Conservation (phyloP, 2,888 invertebrate species). For the Drosophila siamana region DNA sequence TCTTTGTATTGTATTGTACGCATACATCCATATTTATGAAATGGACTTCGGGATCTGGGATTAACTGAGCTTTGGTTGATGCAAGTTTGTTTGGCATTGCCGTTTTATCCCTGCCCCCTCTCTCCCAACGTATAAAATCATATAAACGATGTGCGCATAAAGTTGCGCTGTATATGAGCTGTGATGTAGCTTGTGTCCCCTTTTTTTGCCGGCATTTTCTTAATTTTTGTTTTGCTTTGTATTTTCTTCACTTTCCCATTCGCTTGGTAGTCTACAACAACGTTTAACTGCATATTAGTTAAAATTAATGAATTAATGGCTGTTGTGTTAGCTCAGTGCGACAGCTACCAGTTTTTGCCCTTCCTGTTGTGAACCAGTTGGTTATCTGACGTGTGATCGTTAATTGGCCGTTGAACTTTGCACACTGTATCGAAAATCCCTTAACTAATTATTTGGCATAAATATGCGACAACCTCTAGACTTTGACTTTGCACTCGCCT, state of each 20-base stretch:
- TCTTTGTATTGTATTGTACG: no score
- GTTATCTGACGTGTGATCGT: background rate
- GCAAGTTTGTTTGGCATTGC: background rate
- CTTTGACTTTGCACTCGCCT: conserved; percentile 24
- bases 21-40: background rate
- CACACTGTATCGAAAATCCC: conserved; percentile 7
- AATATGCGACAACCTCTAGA: conserved; percentile 32
- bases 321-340: background rate
- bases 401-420: conserved; percentile 44
- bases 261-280: conserved; percentile 30
- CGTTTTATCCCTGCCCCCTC: background rate
- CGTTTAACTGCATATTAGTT: conserved; percentile 23
- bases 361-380: background rate
- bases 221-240: conserved; percentile 58
- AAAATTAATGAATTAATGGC: conserved; percentile 20
- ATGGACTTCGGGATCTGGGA: background rate
- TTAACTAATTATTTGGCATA: conserved; percentile 8
- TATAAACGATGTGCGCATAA: no score
- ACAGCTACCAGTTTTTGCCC: background rate
- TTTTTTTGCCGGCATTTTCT: conserved; percentile 16
- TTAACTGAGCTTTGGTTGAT: background rate
- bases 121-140: background rate
- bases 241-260: conserved; percentile 22
- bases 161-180: no score
- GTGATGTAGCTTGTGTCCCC: no score